A percentile compares a stretch with the other conserved stretches of the same genome.
Conservation (phyloP, 2,113 vertebrate genomes). For the Aegithalos caudatus region DNA sequence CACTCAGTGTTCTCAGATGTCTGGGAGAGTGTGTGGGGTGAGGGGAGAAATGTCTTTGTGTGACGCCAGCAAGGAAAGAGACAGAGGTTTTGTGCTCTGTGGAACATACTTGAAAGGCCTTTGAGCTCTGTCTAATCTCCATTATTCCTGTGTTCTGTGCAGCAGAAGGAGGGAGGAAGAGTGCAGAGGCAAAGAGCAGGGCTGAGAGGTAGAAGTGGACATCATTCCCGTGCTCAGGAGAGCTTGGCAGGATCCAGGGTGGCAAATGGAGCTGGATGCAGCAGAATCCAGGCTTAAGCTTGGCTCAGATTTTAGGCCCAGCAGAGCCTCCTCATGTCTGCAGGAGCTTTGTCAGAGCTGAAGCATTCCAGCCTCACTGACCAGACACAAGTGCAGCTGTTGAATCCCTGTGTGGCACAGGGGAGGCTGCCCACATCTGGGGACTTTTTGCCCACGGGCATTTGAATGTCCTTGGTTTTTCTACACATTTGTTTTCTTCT, state of each 20-base stretch:
- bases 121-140: conserved; percentile 34
- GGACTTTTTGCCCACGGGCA: not conserved
- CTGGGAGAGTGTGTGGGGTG: not conserved
- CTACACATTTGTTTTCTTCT: not conserved
- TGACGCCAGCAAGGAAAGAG: not conserved
- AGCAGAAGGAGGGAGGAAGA: not conserved
- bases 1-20: not conserved
- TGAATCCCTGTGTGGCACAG: not conserved
- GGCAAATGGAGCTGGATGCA: not conserved
- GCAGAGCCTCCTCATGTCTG: not conserved
- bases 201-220: not conserved
- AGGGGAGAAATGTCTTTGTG: not conserved
- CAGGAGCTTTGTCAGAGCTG: not conserved
- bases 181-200: not conserved
- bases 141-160: not conserved
- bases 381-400: not conserved
- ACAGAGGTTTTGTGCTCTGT: not conserved
- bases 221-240: not conserved
- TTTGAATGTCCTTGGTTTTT: not conserved
- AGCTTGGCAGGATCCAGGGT: not conserved
- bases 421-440: not conserved
- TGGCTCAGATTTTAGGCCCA: not conserved
- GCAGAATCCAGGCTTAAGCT: not conserved
- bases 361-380: not conserved
- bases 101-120: conserved; percentile 11